These are phyloP conservation scores for Calliopum simillimum DNA, from an alignment of 2,888 invertebrate genomes.

Conservation along the genomic window DNA sequence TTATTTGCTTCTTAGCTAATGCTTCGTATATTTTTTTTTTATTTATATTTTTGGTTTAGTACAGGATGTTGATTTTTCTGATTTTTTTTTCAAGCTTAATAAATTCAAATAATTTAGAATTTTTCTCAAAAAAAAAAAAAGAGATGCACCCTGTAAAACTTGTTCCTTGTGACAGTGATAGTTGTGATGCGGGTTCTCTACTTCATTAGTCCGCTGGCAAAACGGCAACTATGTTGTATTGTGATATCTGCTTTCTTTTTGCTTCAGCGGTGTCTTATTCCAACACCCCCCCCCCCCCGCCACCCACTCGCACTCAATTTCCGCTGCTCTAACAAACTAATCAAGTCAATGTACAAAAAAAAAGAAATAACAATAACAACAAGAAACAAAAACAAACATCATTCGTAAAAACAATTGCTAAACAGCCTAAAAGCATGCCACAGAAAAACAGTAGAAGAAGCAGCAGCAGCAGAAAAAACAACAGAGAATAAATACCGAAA, in stretches of 20 bases:
- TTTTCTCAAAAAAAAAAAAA: no score
- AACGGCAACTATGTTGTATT: background rate
- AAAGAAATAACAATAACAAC: conserved; percentile 18
- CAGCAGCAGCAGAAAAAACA: conserved; percentile 43
- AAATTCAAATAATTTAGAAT: no score
- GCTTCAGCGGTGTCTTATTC: no score
- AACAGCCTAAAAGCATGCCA: conserved; percentile 44
- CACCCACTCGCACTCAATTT: background rate
- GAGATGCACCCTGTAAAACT: no score
- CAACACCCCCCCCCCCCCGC: background rate
- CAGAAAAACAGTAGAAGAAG: conserved; percentile 42
- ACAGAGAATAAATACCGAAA: conserved; percentile 37
- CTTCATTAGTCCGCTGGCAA: conserved; percentile 19
- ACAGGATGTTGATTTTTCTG: no score
- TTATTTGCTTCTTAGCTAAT: no score
- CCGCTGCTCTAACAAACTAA: conserved; percentile 12
- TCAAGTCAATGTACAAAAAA: conserved; percentile 7
- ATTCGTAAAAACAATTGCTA: conserved; percentile 5
- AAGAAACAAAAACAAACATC: conserved; percentile 32
- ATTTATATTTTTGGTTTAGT: no score
- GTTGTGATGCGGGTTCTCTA: background rate
- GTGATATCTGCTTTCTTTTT: background rate
- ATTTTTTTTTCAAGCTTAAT: no score
- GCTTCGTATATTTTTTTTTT: no score
- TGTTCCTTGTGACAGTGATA: no score